A percentile compares a stretch with the other conserved stretches of the same genome.
Conservation (phyloP, 2,888 invertebrate genomes). For the Acrocyrtus sp. region DNA sequence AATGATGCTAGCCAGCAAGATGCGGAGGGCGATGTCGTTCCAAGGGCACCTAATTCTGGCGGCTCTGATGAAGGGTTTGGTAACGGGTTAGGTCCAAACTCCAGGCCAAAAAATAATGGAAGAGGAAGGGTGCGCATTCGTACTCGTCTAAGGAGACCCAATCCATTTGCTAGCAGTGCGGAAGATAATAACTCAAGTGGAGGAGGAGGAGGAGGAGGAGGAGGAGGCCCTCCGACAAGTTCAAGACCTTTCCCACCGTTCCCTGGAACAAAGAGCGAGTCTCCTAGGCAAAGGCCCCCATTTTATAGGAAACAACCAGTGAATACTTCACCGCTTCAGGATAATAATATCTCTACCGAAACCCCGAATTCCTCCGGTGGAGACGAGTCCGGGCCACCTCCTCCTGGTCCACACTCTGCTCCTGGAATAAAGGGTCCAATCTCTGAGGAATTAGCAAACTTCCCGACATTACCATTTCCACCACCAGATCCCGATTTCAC, state of each 20-base stretch:
- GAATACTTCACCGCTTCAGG: slow-evolving; percentile 2
- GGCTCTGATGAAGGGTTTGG: slow-evolving; percentile 8
- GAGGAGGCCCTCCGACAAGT: background rate
- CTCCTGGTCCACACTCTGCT: slow-evolving; percentile 4
- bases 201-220: background rate
- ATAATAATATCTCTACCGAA: slow-evolving; percentile 35
- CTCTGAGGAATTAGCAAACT: slow-evolving; percentile 15
- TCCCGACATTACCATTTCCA: slow-evolving; percentile 28
- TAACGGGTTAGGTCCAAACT: background rate
- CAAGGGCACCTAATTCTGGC: slow-evolving; percentile 6
- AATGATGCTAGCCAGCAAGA: slow-evolving; percentile 10
- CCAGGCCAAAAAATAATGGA: slow-evolving; percentile 51
- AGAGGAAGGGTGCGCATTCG: slow-evolving; percentile 51
- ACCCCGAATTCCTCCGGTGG: slow-evolving; percentile 11
- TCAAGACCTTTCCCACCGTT: slow-evolving; percentile 39
- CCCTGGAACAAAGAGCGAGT: slow-evolving; percentile 30
- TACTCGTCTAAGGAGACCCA: slow-evolving; percentile 41
- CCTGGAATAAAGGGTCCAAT: slow-evolving; percentile 24
- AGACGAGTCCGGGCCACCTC: slow-evolving; percentile 6
- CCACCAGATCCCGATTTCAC: slow-evolving; percentile 29
- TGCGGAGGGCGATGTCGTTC: slow-evolving; percentile 46
- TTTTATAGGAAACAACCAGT: slow-evolving; percentile 39
- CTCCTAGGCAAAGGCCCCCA: slow-evolving; percentile 27
- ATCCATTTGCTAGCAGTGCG: slow-evolving; percentile 31
- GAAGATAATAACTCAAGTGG: background rate